Evolutionary conservation across 92 coral and sea anemone species (phyloP).

Genomic region (Phymanthus crucifer): DNA sequence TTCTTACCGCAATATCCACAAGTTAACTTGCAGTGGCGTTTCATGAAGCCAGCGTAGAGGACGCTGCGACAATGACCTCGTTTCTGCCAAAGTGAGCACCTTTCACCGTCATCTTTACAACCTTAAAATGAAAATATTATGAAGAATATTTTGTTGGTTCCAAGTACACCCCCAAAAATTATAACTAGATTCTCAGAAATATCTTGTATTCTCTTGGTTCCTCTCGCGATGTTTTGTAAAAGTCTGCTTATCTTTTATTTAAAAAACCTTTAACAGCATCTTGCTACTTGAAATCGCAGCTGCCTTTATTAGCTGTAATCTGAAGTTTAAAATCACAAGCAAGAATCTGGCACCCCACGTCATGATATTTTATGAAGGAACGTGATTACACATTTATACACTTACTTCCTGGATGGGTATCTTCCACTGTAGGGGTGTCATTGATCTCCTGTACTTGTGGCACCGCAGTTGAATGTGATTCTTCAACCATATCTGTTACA

Average conservation of each 20-base stretch:
- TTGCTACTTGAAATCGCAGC: too few relatives aligned
- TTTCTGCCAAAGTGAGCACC: conserved; percentile 71
- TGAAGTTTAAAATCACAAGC: too few relatives aligned
- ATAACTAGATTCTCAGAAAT: too few relatives aligned
- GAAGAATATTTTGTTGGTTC: background rate
- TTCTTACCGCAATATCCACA: conserved; percentile 84
- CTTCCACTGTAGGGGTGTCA: background rate
- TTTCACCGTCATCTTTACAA: conserved; percentile 60
- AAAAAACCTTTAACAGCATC: too few relatives aligned
- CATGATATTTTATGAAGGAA: too few relatives aligned
- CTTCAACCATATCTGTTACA: background rate
- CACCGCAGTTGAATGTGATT: background rate
- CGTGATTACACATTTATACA: background rate
- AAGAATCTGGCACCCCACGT: too few relatives aligned
- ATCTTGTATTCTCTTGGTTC: too few relatives aligned
- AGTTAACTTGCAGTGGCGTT: conserved; percentile 70
- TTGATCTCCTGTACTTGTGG: background rate
- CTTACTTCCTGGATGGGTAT: conserved; percentile 2
- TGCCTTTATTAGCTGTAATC: too few relatives aligned
- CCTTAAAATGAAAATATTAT: conserved; percentile 15
- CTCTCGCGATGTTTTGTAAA: too few relatives aligned
- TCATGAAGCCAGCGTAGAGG: conserved; percentile 77
- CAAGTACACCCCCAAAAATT: background rate
- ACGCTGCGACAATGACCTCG: conserved; percentile 67
- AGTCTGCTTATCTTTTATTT: too few relatives aligned